phyloP scores from a whole-genome alignment of 2,113 vertebrate species.

The Aythya baeri region DNA sequence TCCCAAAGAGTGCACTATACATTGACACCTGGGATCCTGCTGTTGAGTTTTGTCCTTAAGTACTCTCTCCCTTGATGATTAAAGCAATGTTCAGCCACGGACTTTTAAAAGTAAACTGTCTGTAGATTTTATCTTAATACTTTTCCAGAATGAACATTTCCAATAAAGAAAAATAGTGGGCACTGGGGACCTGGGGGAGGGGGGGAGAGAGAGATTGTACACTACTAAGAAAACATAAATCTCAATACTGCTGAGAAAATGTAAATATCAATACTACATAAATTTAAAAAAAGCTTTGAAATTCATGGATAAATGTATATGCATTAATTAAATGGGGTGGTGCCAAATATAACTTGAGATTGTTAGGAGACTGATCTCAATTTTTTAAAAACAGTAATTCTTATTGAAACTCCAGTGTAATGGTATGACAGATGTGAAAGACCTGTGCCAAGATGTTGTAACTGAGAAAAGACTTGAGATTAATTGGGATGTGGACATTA shows the following conservation, averaged over 20 bases:
- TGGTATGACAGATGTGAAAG: background rate
- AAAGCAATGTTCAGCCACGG: background rate
- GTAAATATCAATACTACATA: slow-evolving; percentile 13
- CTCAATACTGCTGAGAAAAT: background rate
- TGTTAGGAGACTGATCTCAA: background rate
- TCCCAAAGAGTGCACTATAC: background rate
- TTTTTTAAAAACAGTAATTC: background rate
- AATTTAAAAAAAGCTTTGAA: slow-evolving; percentile 45
- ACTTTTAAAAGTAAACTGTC: slow-evolving; percentile 16
- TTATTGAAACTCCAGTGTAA: background rate
- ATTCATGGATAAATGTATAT: background rate
- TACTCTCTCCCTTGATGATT: background rate
- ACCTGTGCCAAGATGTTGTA: background rate
- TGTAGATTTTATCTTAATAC: background rate
- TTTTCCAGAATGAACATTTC: background rate
- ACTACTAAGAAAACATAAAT: slow-evolving; percentile 45
- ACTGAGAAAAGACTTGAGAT: background rate
- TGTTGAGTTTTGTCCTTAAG: slow-evolving; percentile 17
- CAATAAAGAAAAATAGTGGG: background rate
- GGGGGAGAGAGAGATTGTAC: background rate
- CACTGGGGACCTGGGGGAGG: background rate
- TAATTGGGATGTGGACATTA: background rate
- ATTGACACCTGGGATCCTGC: background rate
- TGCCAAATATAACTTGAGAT: background rate
- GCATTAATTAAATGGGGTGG: background rate